Base-by-base conservation (phyloP, 2,797 vertebrate genomes). In the Ctenosaura bakeri region DNA sequence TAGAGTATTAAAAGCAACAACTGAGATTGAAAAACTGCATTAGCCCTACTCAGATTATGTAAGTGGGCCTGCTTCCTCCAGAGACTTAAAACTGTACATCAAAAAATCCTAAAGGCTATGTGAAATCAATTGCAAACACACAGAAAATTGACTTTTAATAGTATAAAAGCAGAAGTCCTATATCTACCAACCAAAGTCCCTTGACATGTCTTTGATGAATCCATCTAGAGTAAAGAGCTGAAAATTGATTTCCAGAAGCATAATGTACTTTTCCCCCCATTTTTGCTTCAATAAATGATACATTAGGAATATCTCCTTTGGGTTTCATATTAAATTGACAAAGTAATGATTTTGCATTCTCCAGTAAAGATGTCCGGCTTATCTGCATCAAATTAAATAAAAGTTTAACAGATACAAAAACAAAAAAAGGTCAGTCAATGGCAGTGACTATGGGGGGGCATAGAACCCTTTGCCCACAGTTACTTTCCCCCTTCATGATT, bases 261-360 rank as follows among this genome's bases (percentile, higher is more conserved):
- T 91, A 83, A 94, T 93, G 8, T 91, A 35, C 32, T 82, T 73
- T 77, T 86, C 42, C 10, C 0, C n/a, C 2, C n/a, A 59, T 93
- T 94, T 93, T 96, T 93, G 6, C 90, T 95, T 95, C 94, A 93
- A 90, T 93, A 96, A 96, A 92, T 96, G 91, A 95, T 95, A 93
- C 78, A 92, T 95, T 94, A 96, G 81, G 95, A 93, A 94, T 93
- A 95, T 96, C 96, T 97, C 95, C 94, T 96, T 95, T 95, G 95
- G 91, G 90, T 96, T 97, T 97, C 88, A 91, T 88, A 95, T 93
- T 93, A 94, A 97, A 96, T 93, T 96, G 93, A 90, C 92, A 92
- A 97, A 96, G 94, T 94, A 95, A 96, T 96, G 93, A 94, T 95
- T 95, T 93, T 95, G 85, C 52, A 56, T 93, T 89, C 42, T 86